phyloP scores from a whole-genome alignment of 2,113 vertebrate species.

The Mugil cephalus region DNA sequence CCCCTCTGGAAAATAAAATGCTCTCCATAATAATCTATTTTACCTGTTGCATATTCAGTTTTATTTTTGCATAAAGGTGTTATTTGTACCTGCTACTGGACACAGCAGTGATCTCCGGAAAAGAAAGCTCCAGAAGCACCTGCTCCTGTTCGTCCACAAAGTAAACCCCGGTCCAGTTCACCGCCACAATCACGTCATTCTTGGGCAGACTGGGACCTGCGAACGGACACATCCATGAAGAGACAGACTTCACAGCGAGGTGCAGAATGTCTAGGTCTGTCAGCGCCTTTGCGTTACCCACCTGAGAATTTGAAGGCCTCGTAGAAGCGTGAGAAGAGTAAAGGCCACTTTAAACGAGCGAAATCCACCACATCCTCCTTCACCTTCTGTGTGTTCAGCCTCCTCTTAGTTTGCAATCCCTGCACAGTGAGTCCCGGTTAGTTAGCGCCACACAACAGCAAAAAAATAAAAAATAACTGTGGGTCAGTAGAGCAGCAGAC shows the following conservation, averaged over 20 bases:
- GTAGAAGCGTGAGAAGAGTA: slow-evolving; percentile 98
- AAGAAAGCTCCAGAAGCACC: slow-evolving; percentile 96
- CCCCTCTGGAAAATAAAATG: too few relatives aligned
- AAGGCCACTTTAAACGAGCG: slow-evolving; percentile 97
- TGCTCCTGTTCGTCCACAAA: slow-evolving; percentile 99
- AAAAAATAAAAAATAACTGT: neutral
- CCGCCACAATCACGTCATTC: slow-evolving; percentile 97
- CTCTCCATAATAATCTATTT: too few relatives aligned
- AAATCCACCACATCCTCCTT: slow-evolving; percentile 98
- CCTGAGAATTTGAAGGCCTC: slow-evolving; percentile 99
- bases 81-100: slow-evolving; percentile 91
- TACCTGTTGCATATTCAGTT: too few relatives aligned
- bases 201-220: slow-evolving; percentile 95
- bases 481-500: fast-evolving
- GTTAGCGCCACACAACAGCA: neutral
- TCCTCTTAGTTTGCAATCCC: slow-evolving; percentile 93
- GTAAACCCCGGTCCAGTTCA: slow-evolving; percentile 98
- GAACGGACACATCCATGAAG: neutral
- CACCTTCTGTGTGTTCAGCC: slow-evolving; percentile 90
- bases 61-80: neutral
- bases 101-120: slow-evolving; percentile 94
- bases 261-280: too few relatives aligned
- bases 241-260: fast-evolving
- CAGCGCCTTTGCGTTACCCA: slow-evolving; percentile 9
- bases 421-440: slow-evolving; percentile 39